Evolutionary conservation across 2,113 vertebrate genomes (phyloP).

Genomic region (Chinchilla lanigera): DNA sequence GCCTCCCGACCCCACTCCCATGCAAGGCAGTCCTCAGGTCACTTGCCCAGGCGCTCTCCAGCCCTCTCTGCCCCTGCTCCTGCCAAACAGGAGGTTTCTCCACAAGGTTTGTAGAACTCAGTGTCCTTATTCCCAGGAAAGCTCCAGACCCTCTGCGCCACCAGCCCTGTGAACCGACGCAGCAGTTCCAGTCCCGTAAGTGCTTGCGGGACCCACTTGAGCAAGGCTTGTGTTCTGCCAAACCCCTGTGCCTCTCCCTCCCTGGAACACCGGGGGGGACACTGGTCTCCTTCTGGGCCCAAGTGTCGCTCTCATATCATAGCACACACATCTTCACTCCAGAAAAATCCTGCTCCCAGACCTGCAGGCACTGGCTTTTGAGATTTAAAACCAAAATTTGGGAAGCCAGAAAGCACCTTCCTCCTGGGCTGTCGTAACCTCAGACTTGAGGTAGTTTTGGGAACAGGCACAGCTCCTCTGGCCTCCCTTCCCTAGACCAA

Average conservation of each 20-base stretch:
- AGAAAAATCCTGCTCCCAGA: not conserved
- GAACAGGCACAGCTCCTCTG: not conserved
- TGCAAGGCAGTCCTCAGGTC: not conserved
- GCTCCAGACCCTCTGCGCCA: not conserved
- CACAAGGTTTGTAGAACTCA: too few relatives aligned
- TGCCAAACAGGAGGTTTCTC: not conserved
- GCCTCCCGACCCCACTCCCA: not conserved
- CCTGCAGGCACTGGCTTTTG: not conserved
- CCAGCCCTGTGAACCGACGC: not conserved
- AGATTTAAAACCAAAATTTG: not conserved
- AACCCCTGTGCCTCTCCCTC: too few relatives aligned
- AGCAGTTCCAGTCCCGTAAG: accelerated
- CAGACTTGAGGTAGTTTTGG: not conserved
- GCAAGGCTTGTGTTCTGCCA: not conserved
- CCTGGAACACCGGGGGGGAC: not conserved
- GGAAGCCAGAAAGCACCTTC: not conserved
- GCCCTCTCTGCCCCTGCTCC: not conserved
- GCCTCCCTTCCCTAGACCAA: not conserved
- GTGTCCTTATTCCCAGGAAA: not conserved
- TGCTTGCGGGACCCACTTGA: too few relatives aligned
- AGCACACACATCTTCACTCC: not conserved
- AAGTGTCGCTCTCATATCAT: not conserved
- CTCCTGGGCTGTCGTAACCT: not conserved
- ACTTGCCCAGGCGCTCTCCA: not conserved
- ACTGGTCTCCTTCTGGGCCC: not conserved